Evolutionary conservation across 2,888 invertebrate species (phyloP).

Genomic region (Tenthredo scrophulariae): DNA sequence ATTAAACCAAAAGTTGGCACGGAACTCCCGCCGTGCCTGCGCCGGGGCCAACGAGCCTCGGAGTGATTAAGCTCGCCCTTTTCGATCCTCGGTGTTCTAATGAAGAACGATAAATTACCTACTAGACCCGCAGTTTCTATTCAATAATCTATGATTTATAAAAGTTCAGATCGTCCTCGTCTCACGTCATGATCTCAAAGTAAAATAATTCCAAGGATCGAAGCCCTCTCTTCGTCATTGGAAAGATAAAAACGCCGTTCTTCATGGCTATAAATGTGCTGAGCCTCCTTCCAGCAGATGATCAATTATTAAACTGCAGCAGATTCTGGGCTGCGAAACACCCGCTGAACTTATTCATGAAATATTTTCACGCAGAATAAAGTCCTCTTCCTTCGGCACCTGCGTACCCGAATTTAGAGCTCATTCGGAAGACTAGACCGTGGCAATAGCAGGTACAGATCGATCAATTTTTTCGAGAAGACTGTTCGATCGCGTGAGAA

Average conservation of each 20-base stretch:
- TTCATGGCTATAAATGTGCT: not conserved
- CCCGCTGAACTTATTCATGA: constrained; percentile 64
- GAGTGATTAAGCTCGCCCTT: constrained; percentile 45
- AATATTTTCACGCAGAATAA: constrained; percentile 69
- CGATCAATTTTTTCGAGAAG: not conserved
- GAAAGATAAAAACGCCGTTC: not conserved
- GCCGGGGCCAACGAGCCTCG: not conserved
- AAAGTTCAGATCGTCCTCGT: not conserved
- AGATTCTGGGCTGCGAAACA: not conserved
- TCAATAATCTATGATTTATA: constrained; percentile 10
- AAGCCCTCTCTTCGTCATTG: not conserved
- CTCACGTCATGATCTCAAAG: not conserved
- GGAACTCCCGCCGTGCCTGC: constrained; percentile 42
- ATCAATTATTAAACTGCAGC: constrained; percentile 32
- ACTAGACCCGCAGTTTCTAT: constrained; percentile 12
- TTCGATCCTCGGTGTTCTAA: constrained; percentile 27
- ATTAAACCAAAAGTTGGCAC: constrained; percentile 67
- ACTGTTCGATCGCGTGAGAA: not conserved
- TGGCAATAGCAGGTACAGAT: not conserved
- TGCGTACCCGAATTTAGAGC: constrained; percentile 61
- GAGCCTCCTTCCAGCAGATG: not conserved
- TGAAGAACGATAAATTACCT: constrained; percentile 46
- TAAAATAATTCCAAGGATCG: not conserved
- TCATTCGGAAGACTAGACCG: not conserved
- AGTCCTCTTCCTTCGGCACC: constrained; percentile 68